These are phyloP conservation scores for Dendrocopos noguchii DNA, from an alignment of 2,113 vertebrate genomes.

Conservation along the genomic window DNA sequence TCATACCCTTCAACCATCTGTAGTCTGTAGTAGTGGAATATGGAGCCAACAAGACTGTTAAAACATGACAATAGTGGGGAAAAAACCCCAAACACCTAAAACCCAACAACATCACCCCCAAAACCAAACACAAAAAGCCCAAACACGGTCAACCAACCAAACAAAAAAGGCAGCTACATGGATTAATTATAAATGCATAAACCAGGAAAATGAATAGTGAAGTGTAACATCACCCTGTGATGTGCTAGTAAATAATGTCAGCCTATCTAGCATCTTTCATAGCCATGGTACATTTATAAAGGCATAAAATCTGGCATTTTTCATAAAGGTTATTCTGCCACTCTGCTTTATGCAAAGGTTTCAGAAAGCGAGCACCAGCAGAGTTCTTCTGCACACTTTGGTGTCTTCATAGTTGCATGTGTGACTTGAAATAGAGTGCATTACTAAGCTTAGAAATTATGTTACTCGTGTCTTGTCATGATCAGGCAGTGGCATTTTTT, in stretches of 20 bases:
- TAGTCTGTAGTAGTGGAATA: conserved; percentile 7
- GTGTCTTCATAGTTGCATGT: not conserved
- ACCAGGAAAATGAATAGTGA: conserved; percentile 31
- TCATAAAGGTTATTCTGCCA: not conserved
- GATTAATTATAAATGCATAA: not conserved
- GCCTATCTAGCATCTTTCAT: not conserved
- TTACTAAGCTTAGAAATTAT: not conserved
- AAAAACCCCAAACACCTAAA: not conserved
- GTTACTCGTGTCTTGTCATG: not conserved
- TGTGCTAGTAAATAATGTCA: conserved; percentile 35
- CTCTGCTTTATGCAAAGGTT: not conserved
- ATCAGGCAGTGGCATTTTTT: not conserved
- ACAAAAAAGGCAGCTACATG: not conserved
- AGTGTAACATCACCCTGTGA: not conserved
- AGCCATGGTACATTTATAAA: not conserved
- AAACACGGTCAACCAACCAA: not conserved
- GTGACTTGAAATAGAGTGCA: not conserved
- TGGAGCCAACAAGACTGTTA: not conserved
- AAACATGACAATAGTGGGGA: not conserved
- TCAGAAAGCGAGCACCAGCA: not conserved
- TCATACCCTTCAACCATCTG: not conserved
- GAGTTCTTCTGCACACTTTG: not conserved
- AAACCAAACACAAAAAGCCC: not conserved
- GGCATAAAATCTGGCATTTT: not conserved
- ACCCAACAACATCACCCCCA: not conserved